These are phyloP conservation scores for Hyles euphorbiae DNA, from an alignment of 1,140 invertebrate species.

Conservation along the genomic window DNA sequence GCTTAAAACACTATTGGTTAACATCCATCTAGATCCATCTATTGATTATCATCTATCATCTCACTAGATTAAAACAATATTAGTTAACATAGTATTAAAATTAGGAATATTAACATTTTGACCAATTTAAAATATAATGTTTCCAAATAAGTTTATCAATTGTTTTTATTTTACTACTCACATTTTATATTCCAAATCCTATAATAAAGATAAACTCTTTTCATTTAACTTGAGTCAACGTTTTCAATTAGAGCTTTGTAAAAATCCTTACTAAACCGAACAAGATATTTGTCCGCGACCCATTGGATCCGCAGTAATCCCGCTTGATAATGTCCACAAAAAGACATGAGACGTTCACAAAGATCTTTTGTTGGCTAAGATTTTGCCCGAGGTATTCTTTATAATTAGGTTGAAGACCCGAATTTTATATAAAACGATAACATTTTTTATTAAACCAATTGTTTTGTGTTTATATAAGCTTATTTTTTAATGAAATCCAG, in stretches of 20 bases:
- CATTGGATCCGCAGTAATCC: slow-evolving; percentile 12
- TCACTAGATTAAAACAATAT: too few relatives aligned
- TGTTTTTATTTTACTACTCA: too few relatives aligned
- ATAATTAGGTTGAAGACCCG: slow-evolving; percentile 1
- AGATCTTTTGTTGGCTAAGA: slow-evolving; percentile 5
- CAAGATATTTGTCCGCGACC: slow-evolving; percentile 5
- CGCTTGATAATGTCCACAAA: slow-evolving; percentile 9
- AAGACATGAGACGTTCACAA: slow-evolving; percentile 4
- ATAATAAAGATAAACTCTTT: slow-evolving; percentile 2
- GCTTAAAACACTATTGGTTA: too few relatives aligned
- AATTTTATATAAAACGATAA: not conserved
- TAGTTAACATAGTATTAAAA: too few relatives aligned
- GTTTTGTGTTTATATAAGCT: too few relatives aligned
- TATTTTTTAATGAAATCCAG: too few relatives aligned
- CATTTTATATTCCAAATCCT: not conserved
- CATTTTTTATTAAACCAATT: not conserved
- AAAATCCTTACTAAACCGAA: slow-evolving; percentile 5
- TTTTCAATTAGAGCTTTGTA: slow-evolving; percentile 11
- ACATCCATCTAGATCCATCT: too few relatives aligned
- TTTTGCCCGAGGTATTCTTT: not conserved
- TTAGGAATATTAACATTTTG: too few relatives aligned
- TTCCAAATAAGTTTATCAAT: too few relatives aligned
- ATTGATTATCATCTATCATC: too few relatives aligned
- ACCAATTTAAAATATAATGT: too few relatives aligned
- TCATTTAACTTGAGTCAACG: slow-evolving; percentile 7